phyloP scores from a whole-genome alignment of 2,113 vertebrate species.

The Neolamprologus hecqui region DNA sequence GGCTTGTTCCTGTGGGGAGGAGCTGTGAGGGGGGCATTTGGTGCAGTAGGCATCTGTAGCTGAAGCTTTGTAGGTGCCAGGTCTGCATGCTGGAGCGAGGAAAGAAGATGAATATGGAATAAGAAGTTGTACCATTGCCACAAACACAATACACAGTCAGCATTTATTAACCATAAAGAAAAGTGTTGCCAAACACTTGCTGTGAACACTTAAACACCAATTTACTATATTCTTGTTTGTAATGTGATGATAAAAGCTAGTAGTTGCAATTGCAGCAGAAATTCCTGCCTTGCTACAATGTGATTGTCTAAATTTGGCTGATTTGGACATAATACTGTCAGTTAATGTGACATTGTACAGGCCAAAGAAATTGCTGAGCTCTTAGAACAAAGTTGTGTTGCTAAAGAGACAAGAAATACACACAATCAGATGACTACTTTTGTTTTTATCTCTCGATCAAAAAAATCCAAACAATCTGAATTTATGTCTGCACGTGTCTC shows the following conservation, averaged over 20 bases:
- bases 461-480: not conserved
- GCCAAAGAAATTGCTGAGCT: not conserved
- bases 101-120: not conserved
- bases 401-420: not conserved
- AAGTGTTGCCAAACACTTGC: not conserved
- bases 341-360: not conserved
- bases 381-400: not conserved
- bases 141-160: not conserved
- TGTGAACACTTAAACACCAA: not conserved
- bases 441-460: not conserved
- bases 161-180: not conserved
- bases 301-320: not conserved
- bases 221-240: not conserved
- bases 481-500: not conserved
- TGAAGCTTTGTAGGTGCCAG: slow-evolving; percentile 76
- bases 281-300: not conserved
- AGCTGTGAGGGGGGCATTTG: slow-evolving; percentile 78
- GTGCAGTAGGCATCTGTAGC: slow-evolving; percentile 75
- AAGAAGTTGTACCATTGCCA: not conserved
- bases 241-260: not conserved
- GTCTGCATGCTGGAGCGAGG: slow-evolving; percentile 68
- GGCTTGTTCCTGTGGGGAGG: slow-evolving; percentile 70
- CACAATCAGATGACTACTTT: not conserved
- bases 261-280: not conserved
- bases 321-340: not conserved